Evolutionary conservation across 2,113 vertebrate species (phyloP).

Genomic region (Dasyprocta punctata): DNA sequence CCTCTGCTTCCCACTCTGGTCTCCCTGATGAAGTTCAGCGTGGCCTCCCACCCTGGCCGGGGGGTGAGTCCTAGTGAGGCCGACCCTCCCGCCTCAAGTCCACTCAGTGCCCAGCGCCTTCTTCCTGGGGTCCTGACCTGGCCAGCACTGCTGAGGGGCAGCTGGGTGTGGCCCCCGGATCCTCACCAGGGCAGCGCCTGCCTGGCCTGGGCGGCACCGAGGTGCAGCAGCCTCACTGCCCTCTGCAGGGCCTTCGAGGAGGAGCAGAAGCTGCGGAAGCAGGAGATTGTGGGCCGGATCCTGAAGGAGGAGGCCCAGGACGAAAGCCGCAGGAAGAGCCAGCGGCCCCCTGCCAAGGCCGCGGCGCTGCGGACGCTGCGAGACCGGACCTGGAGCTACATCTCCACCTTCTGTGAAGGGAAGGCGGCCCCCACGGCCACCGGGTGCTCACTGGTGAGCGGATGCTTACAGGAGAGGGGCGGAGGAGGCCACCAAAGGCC

Average conservation of each 20-base stretch:
- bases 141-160: neutral
- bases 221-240: neutral
- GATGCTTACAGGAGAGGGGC: no score
- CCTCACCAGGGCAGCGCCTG: neutral
- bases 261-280: conserved; percentile 87
- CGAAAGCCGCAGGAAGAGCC: conserved; percentile 74
- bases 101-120: neutral
- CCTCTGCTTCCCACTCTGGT: neutral
- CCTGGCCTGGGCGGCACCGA: neutral
- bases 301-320: conserved; percentile 86
- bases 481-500: neutral
- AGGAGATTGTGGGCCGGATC: conserved; percentile 89
- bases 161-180: neutral
- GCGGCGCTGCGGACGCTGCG: conserved; percentile 16
- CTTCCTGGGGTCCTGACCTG: neutral
- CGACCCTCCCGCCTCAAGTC: neutral
- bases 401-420: conserved; percentile 67
- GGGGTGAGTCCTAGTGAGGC: neutral
- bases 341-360: neutral
- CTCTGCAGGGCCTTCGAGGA: conserved; percentile 88
- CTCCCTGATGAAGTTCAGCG: neutral
- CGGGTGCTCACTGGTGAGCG: conserved; percentile 33
- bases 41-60: neutral
- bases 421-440: rapidly evolving
- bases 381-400: conserved; percentile 79